Conservation (phyloP, 2,888 invertebrate genomes). For the Andrena haemorrhoa region DNA sequence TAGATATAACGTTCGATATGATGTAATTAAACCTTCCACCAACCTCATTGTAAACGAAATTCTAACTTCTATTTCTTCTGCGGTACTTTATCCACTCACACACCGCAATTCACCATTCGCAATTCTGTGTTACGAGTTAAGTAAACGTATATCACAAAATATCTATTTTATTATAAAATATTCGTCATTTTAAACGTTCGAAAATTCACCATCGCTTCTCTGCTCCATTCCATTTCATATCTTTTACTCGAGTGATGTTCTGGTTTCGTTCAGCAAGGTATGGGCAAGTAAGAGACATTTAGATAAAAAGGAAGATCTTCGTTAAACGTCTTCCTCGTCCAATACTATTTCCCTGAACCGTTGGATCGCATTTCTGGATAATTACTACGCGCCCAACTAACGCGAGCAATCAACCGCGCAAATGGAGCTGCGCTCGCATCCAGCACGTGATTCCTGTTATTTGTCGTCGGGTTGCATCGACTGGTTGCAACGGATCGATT, state of each 20-base stretch:
- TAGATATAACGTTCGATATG: constrained; percentile 46
- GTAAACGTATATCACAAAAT: not conserved
- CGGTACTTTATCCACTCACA: not conserved
- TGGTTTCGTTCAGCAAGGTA: not conserved
- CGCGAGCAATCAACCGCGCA: constrained; percentile 38
- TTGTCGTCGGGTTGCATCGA: constrained; percentile 35
- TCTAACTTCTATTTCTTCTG: not conserved
- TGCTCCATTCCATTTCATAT: not conserved
- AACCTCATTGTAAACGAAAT: not conserved
- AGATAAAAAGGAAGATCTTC: not conserved
- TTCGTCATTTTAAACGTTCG: not conserved
- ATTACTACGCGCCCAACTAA: constrained; percentile 43
- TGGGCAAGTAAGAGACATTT: not conserved
- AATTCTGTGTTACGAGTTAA: not conserved
- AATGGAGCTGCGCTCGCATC: constrained; percentile 35
- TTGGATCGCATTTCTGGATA: constrained; percentile 28
- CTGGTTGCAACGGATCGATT: constrained; percentile 39
- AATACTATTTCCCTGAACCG: constrained; percentile 3
- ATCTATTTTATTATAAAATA: not conserved
- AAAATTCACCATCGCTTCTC: not conserved
- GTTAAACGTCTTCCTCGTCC: not conserved
- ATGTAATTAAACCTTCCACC: constrained; percentile 42
- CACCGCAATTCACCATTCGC: not conserved
- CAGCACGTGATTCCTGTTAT: constrained; percentile 50
- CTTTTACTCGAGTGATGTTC: not conserved